phyloP scores from a whole-genome alignment of 2,888 invertebrate genomes.

The Marasmarcha lunaedactyla region DNA sequence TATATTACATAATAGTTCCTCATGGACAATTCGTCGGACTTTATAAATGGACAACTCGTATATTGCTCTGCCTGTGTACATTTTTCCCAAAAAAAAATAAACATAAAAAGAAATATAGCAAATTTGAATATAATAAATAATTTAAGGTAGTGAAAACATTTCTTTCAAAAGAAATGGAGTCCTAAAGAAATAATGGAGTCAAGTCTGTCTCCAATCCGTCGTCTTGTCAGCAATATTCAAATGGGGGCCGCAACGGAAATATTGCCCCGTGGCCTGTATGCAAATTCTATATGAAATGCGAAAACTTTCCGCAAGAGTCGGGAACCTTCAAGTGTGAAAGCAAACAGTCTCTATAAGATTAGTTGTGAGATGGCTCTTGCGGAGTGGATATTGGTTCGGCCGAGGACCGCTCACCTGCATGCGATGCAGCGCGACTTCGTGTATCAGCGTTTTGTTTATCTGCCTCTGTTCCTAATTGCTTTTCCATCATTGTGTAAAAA shows the following conservation, averaged over 20 bases:
- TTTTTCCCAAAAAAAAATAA: too few relatives aligned
- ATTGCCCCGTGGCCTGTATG: conserved; percentile 58
- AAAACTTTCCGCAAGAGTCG: conserved; percentile 50
- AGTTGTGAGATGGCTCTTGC: conserved; percentile 50
- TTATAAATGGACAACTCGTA: too few relatives aligned
- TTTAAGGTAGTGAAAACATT: too few relatives aligned
- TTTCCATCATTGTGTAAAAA: conserved; percentile 24
- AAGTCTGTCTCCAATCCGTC: conserved; percentile 16
- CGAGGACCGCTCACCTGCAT: conserved; percentile 4
- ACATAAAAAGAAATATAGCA: too few relatives aligned
- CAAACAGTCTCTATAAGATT: conserved; percentile 66
- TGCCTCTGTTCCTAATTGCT: conserved; percentile 11
- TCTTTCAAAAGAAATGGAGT: too few relatives aligned
- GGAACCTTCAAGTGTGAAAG: conserved; percentile 52
- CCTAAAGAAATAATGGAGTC: too few relatives aligned
- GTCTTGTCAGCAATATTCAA: conserved; percentile 55
- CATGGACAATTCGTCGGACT: too few relatives aligned
- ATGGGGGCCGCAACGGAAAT: conserved; percentile 49
- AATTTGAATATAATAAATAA: too few relatives aligned
- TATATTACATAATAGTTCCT: too few relatives aligned
- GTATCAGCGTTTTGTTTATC: background rate
- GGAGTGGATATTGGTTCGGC: conserved; percentile 52
- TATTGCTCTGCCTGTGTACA: too few relatives aligned
- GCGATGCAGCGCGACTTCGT: background rate
- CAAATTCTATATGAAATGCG: conserved; percentile 58